Evolutionary conservation across 2,888 invertebrate genomes (phyloP), one percentile per base, ranked within the genome.

Genomic region (Ochropleura leucogaster): DNA sequence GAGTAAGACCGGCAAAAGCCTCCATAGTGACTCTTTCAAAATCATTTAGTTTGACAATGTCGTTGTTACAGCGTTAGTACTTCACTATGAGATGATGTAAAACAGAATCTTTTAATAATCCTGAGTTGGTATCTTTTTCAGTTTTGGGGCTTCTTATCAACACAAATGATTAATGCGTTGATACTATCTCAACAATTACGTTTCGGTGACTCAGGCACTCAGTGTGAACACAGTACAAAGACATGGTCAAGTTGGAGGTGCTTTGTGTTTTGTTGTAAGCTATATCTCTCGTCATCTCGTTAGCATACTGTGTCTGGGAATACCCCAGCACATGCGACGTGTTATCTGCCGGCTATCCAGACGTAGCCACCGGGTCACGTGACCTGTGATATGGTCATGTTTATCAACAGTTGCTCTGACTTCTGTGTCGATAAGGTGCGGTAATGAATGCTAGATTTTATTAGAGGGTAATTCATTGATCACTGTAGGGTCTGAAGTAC

Each of bases 371-470:
- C 30, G 30, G 30, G 30, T 30, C 30, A 30, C 30, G 59, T 72
- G 85, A 72, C 85, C 82, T 82, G 68, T 82, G 82, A 82, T 77
- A 68, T 53, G 64, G 40, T 14, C n/a, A 14, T 44, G 44, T 76
- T 75, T 84, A 84, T 84, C 76, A 84, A 66, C 57, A 59, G 42
- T 64, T 42, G 40, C n/a, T 53, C 64, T 63, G 55, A 64, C 75
- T 67, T 51, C 20, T 74, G 30, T 62, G 14, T 20, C 40, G 82
- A 76, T 76, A 71, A 59, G 20, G 59, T 51, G 18, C 3, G 14
- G 9, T 57, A 20, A 67, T 46, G 46, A 18, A 67, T 82, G 42
- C 51, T 62, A 69, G 77, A 68, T 69, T 69, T 62, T 30, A 59
- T 9, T 16, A 40, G 18, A 55, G n/a, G 3, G 30, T 51, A 51